Evolutionary conservation across 2,888 invertebrate genomes (phyloP), one percentile per base, ranked within the genome.

Genomic region (Coenonympha arcania): DNA sequence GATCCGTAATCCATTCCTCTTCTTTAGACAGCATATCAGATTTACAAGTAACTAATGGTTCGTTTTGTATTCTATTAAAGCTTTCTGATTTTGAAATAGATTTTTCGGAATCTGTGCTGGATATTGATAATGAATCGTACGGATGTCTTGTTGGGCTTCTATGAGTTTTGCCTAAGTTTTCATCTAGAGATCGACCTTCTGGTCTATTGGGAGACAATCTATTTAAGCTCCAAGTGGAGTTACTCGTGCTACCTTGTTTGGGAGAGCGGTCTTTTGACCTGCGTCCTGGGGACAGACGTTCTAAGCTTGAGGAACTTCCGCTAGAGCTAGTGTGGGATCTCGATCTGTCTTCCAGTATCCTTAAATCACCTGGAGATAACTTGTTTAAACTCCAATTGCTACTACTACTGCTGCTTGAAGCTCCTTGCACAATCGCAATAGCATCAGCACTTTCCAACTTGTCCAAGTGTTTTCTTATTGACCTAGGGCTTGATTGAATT

Each of bases 401-500:
- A 54, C 87, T 87, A 53, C 87, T 87, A 53, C 87, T 86, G 54
- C 87, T 87, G 48, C 87, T 86, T 1, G 87, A 87, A 42, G 79
- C 78, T 13, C 86, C 83, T 68, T 88, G 81, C 34, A 83, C 75
- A 31, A 86, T 83, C 6, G 84, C 79, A 61, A 83, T 74, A 11
- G 82, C 72, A 47, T 87, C 87, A 15, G 78, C 68, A 56, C 82
- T 84, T 63, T 88, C 88, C 13, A 86, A 65, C 63, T 85, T 80
- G 53, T 88, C 88, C 1, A 88, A 64, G 34, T 88, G 80, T 66
- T 78, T 85, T 55, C 88, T 68, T 61, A 87, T 87, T 1, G 87
- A 78, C 56, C 87, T 73, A 20, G 90, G 89, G 63, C 90, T 90
- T 11, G 88, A 88, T 69, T 89, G 90, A 48, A 91, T 90, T 0